A percentile compares a stretch with the other conserved stretches of the same genome.
These are phyloP conservation scores for Ceyx cyanopectus DNA, from an alignment of 2,113 vertebrate genomes.

Conservation along the genomic window DNA sequence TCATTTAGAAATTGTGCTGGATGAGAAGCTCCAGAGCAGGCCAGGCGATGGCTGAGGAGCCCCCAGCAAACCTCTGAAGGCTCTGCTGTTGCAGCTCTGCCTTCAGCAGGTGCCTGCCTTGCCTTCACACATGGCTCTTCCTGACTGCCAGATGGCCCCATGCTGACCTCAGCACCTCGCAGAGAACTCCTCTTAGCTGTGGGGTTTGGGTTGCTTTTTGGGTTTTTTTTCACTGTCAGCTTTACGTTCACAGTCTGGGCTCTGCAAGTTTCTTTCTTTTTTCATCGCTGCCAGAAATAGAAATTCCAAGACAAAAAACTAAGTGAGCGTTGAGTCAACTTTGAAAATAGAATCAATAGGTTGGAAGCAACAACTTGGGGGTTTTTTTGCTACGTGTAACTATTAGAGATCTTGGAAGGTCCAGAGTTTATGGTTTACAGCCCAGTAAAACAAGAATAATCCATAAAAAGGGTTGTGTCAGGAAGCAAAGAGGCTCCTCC, in stretches of 20 bases:
- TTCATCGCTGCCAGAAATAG: background rate
- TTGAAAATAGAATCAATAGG: background rate
- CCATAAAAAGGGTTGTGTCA: background rate
- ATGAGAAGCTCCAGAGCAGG: slow-evolving; percentile 80
- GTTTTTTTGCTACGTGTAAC: background rate
- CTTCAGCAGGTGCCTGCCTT: slow-evolving; percentile 45
- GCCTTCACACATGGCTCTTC: slow-evolving; percentile 39
- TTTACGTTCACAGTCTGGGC: background rate
- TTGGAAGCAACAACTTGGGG: background rate
- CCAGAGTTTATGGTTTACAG: background rate
- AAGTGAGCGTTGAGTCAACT: background rate
- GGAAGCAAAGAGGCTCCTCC: background rate
- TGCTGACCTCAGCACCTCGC: slow-evolving; percentile 28
- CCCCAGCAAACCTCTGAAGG: slow-evolving; percentile 33
- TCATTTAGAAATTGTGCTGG: slow-evolving; percentile 78
- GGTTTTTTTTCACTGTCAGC: slow-evolving; percentile 7
- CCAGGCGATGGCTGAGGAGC: slow-evolving; percentile 16
- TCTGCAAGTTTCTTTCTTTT: slow-evolving; percentile 16
- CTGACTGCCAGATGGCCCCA: slow-evolving; percentile 56
- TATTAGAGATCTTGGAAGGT: background rate
- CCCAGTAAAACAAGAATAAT: background rate
- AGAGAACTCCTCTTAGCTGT: background rate
- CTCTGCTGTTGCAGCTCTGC: slow-evolving; percentile 27
- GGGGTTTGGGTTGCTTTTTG: background rate
- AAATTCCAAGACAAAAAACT: background rate